Base-by-base conservation (phyloP, 2,113 vertebrate genomes). In the Alces alces region DNA sequence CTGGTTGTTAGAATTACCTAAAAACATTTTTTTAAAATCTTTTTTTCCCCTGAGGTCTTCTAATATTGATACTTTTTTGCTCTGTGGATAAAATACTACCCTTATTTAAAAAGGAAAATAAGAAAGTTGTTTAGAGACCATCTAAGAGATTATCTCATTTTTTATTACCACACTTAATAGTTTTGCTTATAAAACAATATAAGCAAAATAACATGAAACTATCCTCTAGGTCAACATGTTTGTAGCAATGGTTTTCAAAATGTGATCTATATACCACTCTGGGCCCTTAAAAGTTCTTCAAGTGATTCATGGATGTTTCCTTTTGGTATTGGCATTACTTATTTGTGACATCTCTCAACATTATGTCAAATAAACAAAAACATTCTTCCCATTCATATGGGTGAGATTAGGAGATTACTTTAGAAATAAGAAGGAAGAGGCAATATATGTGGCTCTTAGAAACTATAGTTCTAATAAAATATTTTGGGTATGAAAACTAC, bases 181-280 rank as follows among this genome's bases (percentile, higher is more conserved):
- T 89, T 87, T 86, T 93, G 27, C 76, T 82, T 86, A 89, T 76
- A 86, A 83, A 97, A 83, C 10, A 57, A 83, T 6, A 82, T 13
- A 88, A 54, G 70, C 21, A 97, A 90, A 95, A 89, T 61, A 93
- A 92, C 6, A 28, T 33, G n/a, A 76, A 86, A 73, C 19, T 52
- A 90, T 39, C 47, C 45, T 21, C 39, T 5, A 73, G 5, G 13
- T 54, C 39, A 82, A 94, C 23, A 58, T 86, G 15, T 83, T 47
- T 86, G 45, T 14, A 96, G 55, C 47, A 95, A 50, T 23, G 43
- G 11, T 82, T 96, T 95, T 89, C 57, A 96, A 94, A 94, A 73
- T 73, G 30, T 86, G 39, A 83, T 83, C 39, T n/a, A 36, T 55
- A 76, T 52, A 43, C 30, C 19, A 25, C 45, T 89, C 16, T 45